Conservation (phyloP, 1,140 invertebrate genomes). For the Rhagoletis zephyria region DNA sequence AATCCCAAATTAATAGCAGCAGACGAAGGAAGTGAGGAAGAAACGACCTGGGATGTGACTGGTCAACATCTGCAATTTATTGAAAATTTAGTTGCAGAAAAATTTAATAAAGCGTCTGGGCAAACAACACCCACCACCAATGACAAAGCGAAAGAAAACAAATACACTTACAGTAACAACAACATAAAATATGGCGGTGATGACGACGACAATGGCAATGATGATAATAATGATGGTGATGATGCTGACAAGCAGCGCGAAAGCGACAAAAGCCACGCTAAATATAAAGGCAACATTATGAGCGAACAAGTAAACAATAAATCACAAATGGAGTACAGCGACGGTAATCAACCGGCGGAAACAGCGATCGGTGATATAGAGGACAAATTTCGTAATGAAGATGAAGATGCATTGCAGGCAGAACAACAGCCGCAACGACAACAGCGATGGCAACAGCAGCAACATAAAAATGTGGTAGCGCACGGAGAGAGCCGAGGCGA, state of each 20-base stretch:
- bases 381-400: slow-evolving; percentile 50
- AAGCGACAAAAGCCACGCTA: background rate
- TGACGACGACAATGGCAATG: background rate
- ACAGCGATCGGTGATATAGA: slow-evolving; percentile 57
- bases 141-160: slow-evolving; percentile 45
- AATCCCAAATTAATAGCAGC: slow-evolving; percentile 43
- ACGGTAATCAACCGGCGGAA: slow-evolving; percentile 13
- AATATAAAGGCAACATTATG: slow-evolving; percentile 16
- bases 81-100: slow-evolving; percentile 50
- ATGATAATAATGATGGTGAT: slow-evolving; percentile 26
- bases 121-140: slow-evolving; percentile 23
- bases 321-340: slow-evolving; percentile 30
- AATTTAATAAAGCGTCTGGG: slow-evolving; percentile 51
- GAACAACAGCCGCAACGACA: background rate
- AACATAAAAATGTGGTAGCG: background rate
- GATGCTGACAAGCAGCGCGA: slow-evolving; percentile 40
- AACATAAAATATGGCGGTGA: background rate
- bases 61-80: slow-evolving; percentile 30
- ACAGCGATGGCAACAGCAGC: background rate
- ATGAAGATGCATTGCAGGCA: background rate
- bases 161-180: background rate
- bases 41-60: slow-evolving; percentile 6
- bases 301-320: slow-evolving; percentile 43
- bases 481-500: background rate
- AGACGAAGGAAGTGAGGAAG: slow-evolving; percentile 46